These are phyloP conservation scores for Centropristis striata DNA, from an alignment of 2,113 vertebrate species.

Conservation along the genomic window DNA sequence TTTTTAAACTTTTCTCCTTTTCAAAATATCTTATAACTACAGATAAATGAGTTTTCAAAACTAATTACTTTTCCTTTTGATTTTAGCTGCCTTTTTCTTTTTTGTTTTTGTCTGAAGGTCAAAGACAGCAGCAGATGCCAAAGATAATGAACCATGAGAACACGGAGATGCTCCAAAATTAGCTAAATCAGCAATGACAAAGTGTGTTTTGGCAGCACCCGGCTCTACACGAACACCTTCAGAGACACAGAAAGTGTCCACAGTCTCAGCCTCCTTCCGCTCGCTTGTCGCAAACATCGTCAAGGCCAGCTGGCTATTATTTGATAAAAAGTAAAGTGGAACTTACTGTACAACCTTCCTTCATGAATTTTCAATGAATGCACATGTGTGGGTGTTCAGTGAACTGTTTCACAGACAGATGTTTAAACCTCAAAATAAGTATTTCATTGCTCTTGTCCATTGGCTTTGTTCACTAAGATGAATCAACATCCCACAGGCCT, in stretches of 20 bases:
- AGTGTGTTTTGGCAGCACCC: slow-evolving; percentile 13
- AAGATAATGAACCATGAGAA: slow-evolving; percentile 56
- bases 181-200: slow-evolving; percentile 43
- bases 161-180: slow-evolving; percentile 46
- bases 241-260: neutral
- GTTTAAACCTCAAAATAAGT: slow-evolving; percentile 29
- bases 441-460: slow-evolving; percentile 32
- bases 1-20: neutral
- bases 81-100: neutral
- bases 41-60: neutral
- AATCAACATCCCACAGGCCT: slow-evolving; percentile 55
- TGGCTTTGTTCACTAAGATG: slow-evolving; percentile 58
- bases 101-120: slow-evolving; percentile 52
- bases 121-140: slow-evolving; percentile 45
- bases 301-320: slow-evolving; percentile 1
- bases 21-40: neutral
- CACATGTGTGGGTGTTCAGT: neutral
- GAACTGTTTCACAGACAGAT: slow-evolving; percentile 10
- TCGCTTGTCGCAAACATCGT: neutral
- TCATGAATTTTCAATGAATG: neutral
- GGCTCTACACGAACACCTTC: slow-evolving; percentile 4
- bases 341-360: neutral
- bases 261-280: neutral
- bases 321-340: slow-evolving; percentile 7
- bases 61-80: neutral